These are phyloP conservation scores for Apamea monoglypha DNA, from an alignment of 2,888 invertebrate genomes.

Conservation along the genomic window DNA sequence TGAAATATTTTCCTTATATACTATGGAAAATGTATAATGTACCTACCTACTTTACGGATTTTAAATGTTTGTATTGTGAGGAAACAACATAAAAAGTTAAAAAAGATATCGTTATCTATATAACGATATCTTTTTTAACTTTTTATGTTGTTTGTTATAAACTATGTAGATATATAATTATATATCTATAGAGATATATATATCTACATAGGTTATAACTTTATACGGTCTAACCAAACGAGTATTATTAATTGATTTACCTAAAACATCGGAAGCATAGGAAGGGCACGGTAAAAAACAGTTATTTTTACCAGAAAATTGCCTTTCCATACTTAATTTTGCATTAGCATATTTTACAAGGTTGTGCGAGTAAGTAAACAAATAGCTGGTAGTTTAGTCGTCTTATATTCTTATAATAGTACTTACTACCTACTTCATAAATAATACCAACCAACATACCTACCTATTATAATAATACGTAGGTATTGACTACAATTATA, in stretches of 20 bases:
- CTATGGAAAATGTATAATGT: slow-evolving; percentile 7
- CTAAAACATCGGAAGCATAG: background rate
- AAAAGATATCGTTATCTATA: background rate
- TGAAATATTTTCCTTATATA: slow-evolving; percentile 24
- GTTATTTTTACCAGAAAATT: background rate
- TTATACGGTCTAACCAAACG: background rate
- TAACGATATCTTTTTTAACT: too few species aligned
- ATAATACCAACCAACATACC: background rate
- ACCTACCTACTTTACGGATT: slow-evolving; percentile 2
- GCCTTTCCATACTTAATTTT: background rate
- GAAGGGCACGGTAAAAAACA: background rate
- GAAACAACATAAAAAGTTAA: background rate
- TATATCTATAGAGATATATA: too few species aligned
- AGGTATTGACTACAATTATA: background rate
- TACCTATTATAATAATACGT: background rate
- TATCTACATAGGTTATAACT: background rate
- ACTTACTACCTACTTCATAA: background rate
- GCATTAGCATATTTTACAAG: background rate
- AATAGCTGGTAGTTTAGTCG: background rate
- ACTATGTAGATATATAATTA: too few species aligned
- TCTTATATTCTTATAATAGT: background rate
- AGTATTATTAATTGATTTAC: slow-evolving; percentile 1
- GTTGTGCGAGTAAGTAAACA: background rate
- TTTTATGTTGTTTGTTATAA: too few species aligned
- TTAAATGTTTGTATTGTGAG: background rate